These are phyloP conservation scores for Halcyon leucocephala DNA, from an alignment of 2,797 vertebrate species.

Conservation along the genomic window DNA sequence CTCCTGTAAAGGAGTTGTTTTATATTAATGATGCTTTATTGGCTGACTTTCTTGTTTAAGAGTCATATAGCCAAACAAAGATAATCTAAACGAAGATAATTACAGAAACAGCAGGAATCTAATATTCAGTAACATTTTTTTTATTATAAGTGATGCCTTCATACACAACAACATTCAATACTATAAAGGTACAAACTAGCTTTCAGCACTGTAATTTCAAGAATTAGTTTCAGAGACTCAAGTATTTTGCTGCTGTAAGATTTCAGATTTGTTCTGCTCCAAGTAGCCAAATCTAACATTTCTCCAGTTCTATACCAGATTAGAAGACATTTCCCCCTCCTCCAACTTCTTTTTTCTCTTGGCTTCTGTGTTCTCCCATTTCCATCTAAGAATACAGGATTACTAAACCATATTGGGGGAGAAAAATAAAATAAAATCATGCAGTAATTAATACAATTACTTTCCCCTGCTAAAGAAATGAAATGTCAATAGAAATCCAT, in stretches of 20 bases:
- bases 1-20: neutral
- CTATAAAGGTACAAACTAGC: slow-evolving; percentile 6
- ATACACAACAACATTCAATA: slow-evolving; percentile 23
- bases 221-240: slow-evolving; percentile 54
- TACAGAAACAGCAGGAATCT: slow-evolving; percentile 11
- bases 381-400: neutral
- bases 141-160: slow-evolving; percentile 16
- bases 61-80: slow-evolving; percentile 20
- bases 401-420: neutral
- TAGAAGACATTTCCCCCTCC: neutral
- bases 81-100: slow-evolving; percentile 38
- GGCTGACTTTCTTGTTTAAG: neutral
- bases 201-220: slow-evolving; percentile 47
- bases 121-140: slow-evolving; percentile 46
- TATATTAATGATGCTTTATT: neutral
- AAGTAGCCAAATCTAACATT: slow-evolving; percentile 10
- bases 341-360: neutral
- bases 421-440: neutral
- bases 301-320: neutral
- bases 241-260: slow-evolving; percentile 35
- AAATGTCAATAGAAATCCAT: neutral
- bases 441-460: neutral
- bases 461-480: neutral
- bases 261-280: slow-evolving; percentile 6
- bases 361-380: neutral